A percentile compares a stretch with the other conserved stretches of the same genome.
phyloP scores from a whole-genome alignment of 2,888 invertebrate species.

The Spodoptera exigua region DNA sequence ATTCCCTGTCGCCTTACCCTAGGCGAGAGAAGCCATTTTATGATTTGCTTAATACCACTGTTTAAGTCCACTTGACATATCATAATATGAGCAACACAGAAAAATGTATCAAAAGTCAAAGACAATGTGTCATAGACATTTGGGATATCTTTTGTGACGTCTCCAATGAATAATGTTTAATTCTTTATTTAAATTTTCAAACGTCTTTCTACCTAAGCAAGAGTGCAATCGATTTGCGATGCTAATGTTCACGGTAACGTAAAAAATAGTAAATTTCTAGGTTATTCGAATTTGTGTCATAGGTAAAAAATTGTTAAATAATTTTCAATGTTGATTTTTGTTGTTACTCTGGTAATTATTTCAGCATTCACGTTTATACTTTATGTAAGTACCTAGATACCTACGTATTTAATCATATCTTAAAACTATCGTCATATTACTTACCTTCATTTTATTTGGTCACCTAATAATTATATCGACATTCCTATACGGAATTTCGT shows the following conservation, averaged over 20 bases:
- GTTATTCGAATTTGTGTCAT: conserved; percentile 20
- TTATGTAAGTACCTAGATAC: neutral
- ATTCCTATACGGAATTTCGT: too few species aligned
- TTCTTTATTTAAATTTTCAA: conserved; percentile 1
- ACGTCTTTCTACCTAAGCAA: conserved; percentile 6
- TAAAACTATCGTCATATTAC: too few species aligned
- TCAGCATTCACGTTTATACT: neutral
- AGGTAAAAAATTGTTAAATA: conserved; percentile 15
- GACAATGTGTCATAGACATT: neutral
- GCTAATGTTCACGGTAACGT: conserved; percentile 22
- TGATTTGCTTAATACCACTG: too few species aligned
- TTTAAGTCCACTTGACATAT: too few species aligned
- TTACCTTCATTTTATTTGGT: too few species aligned
- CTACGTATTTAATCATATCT: neutral
- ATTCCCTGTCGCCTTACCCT: too few species aligned
- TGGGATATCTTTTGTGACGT: neutral
- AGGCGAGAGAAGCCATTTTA: too few species aligned
- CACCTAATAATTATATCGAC: too few species aligned
- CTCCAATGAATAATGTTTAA: too few species aligned
- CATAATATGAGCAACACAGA: too few species aligned
- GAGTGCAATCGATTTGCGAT: conserved; percentile 34
- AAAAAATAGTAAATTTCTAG: conserved; percentile 11
- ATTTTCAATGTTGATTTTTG: conserved; percentile 3
- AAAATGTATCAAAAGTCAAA: conserved; percentile 2
- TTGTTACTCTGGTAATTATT: neutral